Percentiles rank a stretch among this genome's conserved stretches.
Evolutionary conservation across 2,113 vertebrate genomes (phyloP).

Genomic region (Calypte anna): DNA sequence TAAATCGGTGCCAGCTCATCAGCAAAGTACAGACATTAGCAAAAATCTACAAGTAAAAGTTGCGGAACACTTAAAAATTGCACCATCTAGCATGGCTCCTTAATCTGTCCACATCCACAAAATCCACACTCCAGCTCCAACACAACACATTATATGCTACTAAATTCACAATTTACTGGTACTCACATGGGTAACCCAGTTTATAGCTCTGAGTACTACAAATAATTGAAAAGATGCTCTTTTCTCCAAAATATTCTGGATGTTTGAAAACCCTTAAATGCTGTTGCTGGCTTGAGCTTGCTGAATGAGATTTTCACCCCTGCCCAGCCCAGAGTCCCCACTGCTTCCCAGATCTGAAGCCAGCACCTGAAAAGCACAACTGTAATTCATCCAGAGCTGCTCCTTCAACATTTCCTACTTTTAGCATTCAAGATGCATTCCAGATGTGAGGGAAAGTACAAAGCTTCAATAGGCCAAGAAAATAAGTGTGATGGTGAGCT

Average conservation of each 20-base stretch:
- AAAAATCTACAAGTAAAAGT: not conserved
- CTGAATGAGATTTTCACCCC: not conserved
- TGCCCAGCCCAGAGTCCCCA: not conserved
- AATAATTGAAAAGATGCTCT: not conserved
- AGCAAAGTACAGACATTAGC: not conserved
- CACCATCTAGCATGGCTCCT: not conserved
- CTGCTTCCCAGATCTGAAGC: not conserved
- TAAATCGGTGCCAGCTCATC: not conserved
- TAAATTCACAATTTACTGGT: not conserved
- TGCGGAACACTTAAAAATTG: not conserved
- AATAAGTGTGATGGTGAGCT: not conserved
- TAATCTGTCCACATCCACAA: not conserved
- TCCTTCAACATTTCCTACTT: slow-evolving; percentile 7
- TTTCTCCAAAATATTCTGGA: not conserved
- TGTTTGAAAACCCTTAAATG: not conserved
- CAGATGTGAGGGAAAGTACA: slow-evolving; percentile 9
- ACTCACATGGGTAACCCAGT: not conserved
- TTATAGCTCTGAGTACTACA: not conserved
- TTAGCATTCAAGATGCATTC: not conserved
- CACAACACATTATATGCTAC: no score
- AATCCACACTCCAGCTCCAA: not conserved
- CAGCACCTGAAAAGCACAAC: slow-evolving; percentile 33
- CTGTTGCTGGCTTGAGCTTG: not conserved
- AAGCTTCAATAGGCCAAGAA: not conserved
- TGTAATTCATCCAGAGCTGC: slow-evolving; percentile 15